Evolutionary conservation across 2,888 invertebrate genomes (phyloP), one percentile per base, ranked within the genome.

Genomic region (Heliconius cydno): DNA sequence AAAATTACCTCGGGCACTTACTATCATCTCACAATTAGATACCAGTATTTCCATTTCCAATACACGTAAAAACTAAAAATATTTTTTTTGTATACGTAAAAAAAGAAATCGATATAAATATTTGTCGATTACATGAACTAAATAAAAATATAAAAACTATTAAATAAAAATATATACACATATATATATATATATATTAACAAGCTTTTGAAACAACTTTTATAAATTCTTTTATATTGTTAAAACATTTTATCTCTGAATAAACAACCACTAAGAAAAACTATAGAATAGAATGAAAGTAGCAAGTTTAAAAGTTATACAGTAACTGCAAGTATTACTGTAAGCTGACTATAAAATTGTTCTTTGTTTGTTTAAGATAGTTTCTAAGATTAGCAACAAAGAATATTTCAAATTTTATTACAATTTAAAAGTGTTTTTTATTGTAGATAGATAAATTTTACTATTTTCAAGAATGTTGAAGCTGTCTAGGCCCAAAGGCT

Each of bases 251-350:
- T 46, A 75, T 46, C 75, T 75, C 25, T 28, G 65, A 66, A 75
- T 75, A 75, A 34, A 34, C 34, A 34, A 60, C 46, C n/a, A 75
- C 65, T 65, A 19, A 73, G 75, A 41, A 75, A 75, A 66, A 46
- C 75, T 75, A 75, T 65, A 66, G 22, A 75, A 75, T 66, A n/a
- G n/a, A n/a, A n/a, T n/a, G 28, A 75, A 75, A 65, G 60, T 73
- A 22, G 19, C 25, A 74, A 78, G 67, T 90, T 92, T 92, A 91
- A 92, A 91, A 92, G 91, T 91, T 89, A 87, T 86, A 86, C 90
- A 90, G 90, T 90, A 89, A 90, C 92, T 90, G 90, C 76, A 70
- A 75, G 72, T 71, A 78, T 71, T 78, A 78, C 79, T 76, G 68
- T 78, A 74, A 81, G 76, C 79, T 76, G 68, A 78, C 78, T 80